Evolutionary conservation across 2,888 invertebrate species (phyloP).

Genomic region (Pimpla rufipes): DNA sequence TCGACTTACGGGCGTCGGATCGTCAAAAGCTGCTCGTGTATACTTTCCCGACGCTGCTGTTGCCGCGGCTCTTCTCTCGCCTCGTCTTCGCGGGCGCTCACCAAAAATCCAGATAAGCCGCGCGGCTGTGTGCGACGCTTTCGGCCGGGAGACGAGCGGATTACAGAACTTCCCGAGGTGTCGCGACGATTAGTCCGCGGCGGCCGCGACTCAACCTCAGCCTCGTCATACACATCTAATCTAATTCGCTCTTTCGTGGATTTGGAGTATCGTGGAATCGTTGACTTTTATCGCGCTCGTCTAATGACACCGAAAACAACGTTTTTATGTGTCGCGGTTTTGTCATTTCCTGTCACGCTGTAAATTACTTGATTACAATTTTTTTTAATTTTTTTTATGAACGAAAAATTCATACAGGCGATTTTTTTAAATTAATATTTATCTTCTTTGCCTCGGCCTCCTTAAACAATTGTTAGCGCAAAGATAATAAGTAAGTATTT

Average conservation of each 20-base stretch:
- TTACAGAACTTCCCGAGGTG: constrained; percentile 62
- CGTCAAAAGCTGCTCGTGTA: constrained; percentile 77
- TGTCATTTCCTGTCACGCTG: neutral
- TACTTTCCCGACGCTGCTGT: constrained; percentile 47
- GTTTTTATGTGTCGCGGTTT: neutral
- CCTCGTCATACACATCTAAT: constrained; percentile 41
- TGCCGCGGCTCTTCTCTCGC: constrained; percentile 30
- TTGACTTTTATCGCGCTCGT: neutral
- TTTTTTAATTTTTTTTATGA: no score
- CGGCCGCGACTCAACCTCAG: constrained; percentile 25
- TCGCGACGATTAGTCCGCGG: constrained; percentile 61
- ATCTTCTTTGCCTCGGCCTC: no score
- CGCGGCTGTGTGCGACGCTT: constrained; percentile 7
- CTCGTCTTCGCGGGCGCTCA: constrained; percentile 51
- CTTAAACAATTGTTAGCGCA: no score
- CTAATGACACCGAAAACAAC: neutral
- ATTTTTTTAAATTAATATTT: no score
- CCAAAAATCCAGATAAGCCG: constrained; percentile 75
- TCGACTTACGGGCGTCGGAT: constrained; percentile 77
- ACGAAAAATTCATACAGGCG: no score
- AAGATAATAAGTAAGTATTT: no score
- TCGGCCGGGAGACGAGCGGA: constrained; percentile 44
- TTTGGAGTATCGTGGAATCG: constrained; percentile 33
- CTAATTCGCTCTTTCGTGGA: constrained; percentile 21
- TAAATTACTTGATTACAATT: neutral